Percentiles rank a stretch among this genome's conserved stretches.
phyloP scores from a whole-genome alignment of 92 coral and sea anemone species.

The Actinernus sp. region DNA sequence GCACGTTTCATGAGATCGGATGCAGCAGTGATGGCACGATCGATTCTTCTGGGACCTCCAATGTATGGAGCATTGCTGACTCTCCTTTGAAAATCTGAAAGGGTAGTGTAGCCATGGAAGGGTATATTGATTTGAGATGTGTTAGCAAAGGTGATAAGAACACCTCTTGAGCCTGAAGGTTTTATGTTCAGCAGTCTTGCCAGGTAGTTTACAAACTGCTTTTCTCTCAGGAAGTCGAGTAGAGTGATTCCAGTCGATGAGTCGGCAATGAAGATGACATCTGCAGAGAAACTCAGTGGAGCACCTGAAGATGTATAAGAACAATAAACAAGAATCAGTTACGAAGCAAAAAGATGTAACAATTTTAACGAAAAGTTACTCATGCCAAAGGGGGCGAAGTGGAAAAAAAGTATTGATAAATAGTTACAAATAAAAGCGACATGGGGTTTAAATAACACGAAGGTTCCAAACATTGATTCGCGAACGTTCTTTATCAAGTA shows the following conservation, averaged over 20 bases:
- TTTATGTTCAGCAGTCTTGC: constrained; percentile 59
- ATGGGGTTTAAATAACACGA: too few relatives aligned
- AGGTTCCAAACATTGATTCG: too few relatives aligned
- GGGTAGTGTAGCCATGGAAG: constrained; percentile 45
- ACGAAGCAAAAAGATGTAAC: too few relatives aligned
- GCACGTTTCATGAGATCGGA: constrained; percentile 45
- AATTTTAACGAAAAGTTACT: too few relatives aligned
- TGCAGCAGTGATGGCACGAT: constrained; percentile 65
- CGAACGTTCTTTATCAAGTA: too few relatives aligned
- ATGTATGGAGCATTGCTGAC: constrained; percentile 46
- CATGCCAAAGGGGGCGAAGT: too few relatives aligned
- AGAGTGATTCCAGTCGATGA: constrained; percentile 70
- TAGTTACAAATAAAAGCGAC: too few relatives aligned
- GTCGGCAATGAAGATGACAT: constrained; percentile 80
- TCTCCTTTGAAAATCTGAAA: constrained; percentile 37
- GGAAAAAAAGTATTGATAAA: too few relatives aligned
- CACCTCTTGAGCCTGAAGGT: constrained; percentile 58
- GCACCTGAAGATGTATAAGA: constrained; percentile 5
- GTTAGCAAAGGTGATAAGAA: constrained; percentile 56
- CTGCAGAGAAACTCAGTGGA: constrained; percentile 55
- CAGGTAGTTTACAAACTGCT: constrained; percentile 72
- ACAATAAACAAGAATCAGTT: background rate
- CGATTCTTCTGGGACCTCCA: constrained; percentile 59
- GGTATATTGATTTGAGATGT: constrained; percentile 32
- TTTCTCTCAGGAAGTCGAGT: constrained; percentile 68